Percentiles rank a stretch among this genome's conserved stretches.
Evolutionary conservation across 2,797 vertebrate species (phyloP).

Genomic region (Poecilia picta): DNA sequence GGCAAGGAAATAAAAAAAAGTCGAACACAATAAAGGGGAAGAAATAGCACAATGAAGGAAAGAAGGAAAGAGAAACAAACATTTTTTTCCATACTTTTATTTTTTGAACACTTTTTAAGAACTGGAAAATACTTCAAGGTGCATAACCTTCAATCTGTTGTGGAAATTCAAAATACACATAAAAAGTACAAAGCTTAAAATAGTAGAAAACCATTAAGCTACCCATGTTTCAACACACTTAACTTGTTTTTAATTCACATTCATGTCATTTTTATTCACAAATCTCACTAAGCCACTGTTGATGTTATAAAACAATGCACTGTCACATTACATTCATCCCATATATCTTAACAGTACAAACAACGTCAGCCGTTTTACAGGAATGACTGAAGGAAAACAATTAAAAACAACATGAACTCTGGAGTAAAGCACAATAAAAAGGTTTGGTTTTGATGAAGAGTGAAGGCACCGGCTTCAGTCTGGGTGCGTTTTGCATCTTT

Average conservation of each 20-base stretch:
- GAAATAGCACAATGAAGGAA: not conserved
- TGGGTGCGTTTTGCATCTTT: not conserved
- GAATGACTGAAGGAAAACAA: constrained; percentile 2
- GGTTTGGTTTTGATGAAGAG: not conserved
- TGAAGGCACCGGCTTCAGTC: constrained; percentile 6
- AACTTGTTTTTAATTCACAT: not conserved
- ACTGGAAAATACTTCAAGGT: not conserved
- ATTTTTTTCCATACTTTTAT: not conserved
- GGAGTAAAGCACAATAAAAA: not conserved
- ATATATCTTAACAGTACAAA: not conserved
- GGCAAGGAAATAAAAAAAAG: not conserved
- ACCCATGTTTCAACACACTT: not conserved
- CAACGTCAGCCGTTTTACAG: constrained; percentile 5
- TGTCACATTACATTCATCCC: not conserved
- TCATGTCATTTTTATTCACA: constrained; percentile 21
- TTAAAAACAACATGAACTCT: not conserved
- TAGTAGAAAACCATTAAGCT: not conserved
- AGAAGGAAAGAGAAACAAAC: not conserved
- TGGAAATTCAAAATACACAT: not conserved
- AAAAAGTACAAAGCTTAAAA: not conserved
- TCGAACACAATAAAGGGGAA: too few species aligned
- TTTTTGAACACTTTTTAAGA: not conserved
- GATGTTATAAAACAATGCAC: not conserved
- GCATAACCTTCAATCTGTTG: not conserved
- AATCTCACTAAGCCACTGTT: not conserved